A percentile compares a stretch with the other conserved stretches of the same genome.
phyloP scores from a whole-genome alignment of 2,113 vertebrate species.

The Pyxicephalus adspersus region DNA sequence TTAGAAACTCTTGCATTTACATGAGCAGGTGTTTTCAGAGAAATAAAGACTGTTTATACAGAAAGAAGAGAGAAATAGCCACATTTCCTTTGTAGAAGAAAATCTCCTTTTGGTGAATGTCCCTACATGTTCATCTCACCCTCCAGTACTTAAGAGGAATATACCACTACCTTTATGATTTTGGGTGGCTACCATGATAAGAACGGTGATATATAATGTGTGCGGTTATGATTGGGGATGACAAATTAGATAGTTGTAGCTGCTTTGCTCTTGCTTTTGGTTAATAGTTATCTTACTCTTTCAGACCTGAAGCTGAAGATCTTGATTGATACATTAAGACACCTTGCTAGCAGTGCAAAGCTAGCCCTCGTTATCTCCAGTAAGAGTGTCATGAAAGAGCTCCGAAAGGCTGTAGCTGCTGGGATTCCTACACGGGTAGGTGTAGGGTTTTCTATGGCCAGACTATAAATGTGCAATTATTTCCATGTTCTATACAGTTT shows the following conservation, averaged over 20 bases:
- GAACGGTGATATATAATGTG: background rate
- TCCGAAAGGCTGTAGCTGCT: slow-evolving; percentile 80
- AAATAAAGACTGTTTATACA: no score
- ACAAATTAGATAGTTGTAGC: background rate
- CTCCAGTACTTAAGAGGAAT: background rate
- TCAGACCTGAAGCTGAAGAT: slow-evolving; percentile 83
- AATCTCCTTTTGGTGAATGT: no score
- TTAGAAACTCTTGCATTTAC: no score
- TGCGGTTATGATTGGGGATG: background rate
- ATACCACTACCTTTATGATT: background rate
- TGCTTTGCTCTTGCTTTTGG: background rate
- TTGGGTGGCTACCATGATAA: background rate
- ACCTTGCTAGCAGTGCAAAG: slow-evolving; percentile 75
- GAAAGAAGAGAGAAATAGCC: no score
- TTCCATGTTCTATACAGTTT: no score
- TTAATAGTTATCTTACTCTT: slow-evolving; percentile 16
- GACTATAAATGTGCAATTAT: no score
- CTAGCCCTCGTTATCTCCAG: slow-evolving; percentile 85
- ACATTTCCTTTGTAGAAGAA: background rate
- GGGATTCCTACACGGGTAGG: slow-evolving; percentile 85
- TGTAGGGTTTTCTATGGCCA: background rate
- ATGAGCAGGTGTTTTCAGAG: no score
- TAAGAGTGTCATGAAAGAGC: slow-evolving; percentile 76
- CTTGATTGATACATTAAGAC: slow-evolving; percentile 74
- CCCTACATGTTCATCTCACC: background rate